Percentiles rank a stretch among this genome's conserved stretches.
These are phyloP conservation scores for Tuberolachnus salignus DNA, from an alignment of 2,888 invertebrate species.

Conservation along the genomic window DNA sequence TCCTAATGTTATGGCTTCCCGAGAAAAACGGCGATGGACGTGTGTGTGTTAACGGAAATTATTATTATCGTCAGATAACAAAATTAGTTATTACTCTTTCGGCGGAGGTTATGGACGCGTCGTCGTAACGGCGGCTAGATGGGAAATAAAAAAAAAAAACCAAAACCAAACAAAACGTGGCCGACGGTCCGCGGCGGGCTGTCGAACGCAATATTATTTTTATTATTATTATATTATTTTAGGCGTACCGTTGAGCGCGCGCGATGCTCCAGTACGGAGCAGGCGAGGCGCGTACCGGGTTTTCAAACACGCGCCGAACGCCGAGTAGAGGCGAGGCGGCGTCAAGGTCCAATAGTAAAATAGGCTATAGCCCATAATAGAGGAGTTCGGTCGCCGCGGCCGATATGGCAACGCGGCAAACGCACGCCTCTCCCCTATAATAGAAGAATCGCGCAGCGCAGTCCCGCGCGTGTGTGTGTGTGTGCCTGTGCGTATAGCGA, in stretches of 20 bases:
- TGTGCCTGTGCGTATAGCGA: not conserved
- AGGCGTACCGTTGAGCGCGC: no score
- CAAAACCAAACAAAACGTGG: no score
- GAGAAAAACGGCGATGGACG: not conserved
- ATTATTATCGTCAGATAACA: not conserved
- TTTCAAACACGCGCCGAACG: constrained; percentile 22
- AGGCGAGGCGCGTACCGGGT: not conserved
- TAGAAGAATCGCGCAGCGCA: not conserved
- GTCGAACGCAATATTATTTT: not conserved
- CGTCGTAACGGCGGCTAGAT: not conserved
- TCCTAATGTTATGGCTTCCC: not conserved
- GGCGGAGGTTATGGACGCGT: not conserved
- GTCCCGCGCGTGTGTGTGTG: not conserved
- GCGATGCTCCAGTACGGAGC: no score
- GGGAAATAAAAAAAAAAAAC: no score
- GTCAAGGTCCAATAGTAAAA: constrained; percentile 50
- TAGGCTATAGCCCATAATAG: not conserved
- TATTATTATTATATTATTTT: not conserved
- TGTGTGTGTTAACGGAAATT: not conserved
- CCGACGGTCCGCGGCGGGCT: no score
- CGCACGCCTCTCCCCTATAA: constrained; percentile 51
- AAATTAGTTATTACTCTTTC: not conserved
- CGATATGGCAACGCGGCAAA: constrained; percentile 54
- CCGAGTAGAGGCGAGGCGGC: not conserved
- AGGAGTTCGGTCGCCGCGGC: constrained; percentile 12